These are phyloP conservation scores for Lepidocolaptes lacrymiger DNA, from an alignment of 2,797 vertebrate genomes.

Conservation along the genomic window DNA sequence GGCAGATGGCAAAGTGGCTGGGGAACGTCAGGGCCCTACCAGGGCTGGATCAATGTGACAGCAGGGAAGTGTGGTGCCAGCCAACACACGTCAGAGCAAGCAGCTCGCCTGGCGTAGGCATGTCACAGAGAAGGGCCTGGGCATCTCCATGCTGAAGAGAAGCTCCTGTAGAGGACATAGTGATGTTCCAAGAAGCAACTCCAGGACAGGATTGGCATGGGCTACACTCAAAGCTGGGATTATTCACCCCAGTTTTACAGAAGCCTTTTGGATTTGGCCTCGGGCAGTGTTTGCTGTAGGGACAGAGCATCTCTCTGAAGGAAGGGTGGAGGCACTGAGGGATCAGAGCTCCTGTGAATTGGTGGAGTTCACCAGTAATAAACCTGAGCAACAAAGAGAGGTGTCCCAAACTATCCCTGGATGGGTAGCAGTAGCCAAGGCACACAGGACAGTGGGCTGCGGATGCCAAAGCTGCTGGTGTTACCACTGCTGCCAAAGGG, in stretches of 20 bases:
- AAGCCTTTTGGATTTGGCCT: neutral
- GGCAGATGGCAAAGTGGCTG: slow-evolving; percentile 44
- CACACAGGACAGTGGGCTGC: accelerated
- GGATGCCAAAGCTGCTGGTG: neutral
- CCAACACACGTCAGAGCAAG: neutral
- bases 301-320: neutral
- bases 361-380: neutral
- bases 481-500: neutral
- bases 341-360: neutral
- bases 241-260: neutral
- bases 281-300: neutral
- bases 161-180: accelerated
- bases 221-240: neutral
- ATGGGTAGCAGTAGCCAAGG: neutral
- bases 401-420: neutral
- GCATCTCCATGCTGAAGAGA: neutral
- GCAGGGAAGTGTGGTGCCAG: neutral
- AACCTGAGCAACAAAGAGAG: neutral
- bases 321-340: neutral
- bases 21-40: neutral
- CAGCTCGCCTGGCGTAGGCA: neutral
- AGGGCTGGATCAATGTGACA: neutral
- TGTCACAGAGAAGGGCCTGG: neutral
- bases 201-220: neutral
- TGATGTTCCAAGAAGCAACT: neutral